A percentile compares a stretch with the other conserved stretches of the same genome.
These are phyloP conservation scores for Catharus minimus DNA, from an alignment of 2,113 vertebrate genomes.

Conservation along the genomic window DNA sequence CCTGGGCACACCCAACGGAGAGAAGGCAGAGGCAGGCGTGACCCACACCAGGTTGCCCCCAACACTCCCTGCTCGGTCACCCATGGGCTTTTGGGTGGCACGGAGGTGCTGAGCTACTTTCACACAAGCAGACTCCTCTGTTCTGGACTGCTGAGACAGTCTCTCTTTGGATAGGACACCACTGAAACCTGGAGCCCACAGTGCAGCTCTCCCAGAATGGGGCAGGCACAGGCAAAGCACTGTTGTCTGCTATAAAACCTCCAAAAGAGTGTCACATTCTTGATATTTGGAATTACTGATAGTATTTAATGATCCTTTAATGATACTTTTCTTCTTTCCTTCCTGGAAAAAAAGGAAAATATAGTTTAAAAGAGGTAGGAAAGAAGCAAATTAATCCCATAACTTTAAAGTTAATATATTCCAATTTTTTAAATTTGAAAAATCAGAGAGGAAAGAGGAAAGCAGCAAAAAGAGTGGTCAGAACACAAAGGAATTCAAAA, in stretches of 20 bases:
- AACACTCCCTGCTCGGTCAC: rapidly evolving
- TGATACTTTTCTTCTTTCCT: too few relatives aligned
- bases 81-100: rapidly evolving
- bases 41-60: rapidly evolving
- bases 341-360: background rate
- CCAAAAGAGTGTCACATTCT: background rate
- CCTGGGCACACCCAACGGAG: rapidly evolving
- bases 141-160: background rate
- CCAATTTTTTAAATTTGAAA: background rate
- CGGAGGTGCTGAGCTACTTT: background rate
- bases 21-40: background rate
- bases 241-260: background rate
- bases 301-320: background rate
- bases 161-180: background rate
- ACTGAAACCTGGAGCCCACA: background rate
- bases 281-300: background rate
- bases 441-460: background rate
- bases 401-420: background rate
- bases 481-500: background rate
- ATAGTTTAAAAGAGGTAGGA: background rate
- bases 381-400: background rate
- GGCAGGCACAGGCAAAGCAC: background rate
- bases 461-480: background rate
- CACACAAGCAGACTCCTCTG: background rate
- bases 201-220: background rate